Evolutionary conservation across 2,888 invertebrate genomes (phyloP).

Genomic region (Drosophila melanosoma): DNA sequence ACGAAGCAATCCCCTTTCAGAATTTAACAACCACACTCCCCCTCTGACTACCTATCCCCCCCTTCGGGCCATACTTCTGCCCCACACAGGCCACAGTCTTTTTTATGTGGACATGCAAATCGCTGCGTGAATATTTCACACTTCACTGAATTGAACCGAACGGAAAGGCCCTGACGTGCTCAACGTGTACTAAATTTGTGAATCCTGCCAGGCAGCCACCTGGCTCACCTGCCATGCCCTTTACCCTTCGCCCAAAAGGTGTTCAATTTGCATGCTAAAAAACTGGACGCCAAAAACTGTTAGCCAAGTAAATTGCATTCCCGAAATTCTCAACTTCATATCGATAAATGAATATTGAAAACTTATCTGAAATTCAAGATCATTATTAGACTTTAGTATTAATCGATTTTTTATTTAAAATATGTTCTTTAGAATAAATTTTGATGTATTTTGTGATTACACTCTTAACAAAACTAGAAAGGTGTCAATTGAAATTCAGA

Average conservation of each 20-base stretch:
- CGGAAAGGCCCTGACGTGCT: constrained; percentile 19
- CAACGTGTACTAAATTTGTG: constrained; percentile 16
- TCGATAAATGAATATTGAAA: background rate
- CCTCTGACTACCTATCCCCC: background rate
- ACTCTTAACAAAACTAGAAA: background rate
- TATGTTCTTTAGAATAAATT: background rate
- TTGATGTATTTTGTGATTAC: too few species aligned
- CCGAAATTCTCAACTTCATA: background rate
- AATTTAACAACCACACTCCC: background rate
- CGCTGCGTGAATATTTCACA: constrained; percentile 76
- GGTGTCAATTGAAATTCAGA: background rate
- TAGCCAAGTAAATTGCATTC: constrained; percentile 18
- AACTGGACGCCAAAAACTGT: constrained; percentile 22
- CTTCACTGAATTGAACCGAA: constrained; percentile 64
- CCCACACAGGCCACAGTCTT: background rate
- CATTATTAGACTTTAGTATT: background rate
- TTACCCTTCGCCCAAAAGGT: constrained; percentile 13
- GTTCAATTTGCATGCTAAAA: constrained; percentile 44
- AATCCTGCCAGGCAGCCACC: background rate
- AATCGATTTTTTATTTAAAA: background rate
- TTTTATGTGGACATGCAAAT: constrained; percentile 70
- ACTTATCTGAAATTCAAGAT: background rate
- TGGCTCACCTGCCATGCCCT: constrained; percentile 2
- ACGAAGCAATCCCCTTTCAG: constrained; percentile 20
- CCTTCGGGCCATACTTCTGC: background rate